Percentiles rank a stretch among this genome's conserved stretches.
Evolutionary conservation across 2,888 invertebrate genomes (phyloP).

Genomic region (Eilema caniola): DNA sequence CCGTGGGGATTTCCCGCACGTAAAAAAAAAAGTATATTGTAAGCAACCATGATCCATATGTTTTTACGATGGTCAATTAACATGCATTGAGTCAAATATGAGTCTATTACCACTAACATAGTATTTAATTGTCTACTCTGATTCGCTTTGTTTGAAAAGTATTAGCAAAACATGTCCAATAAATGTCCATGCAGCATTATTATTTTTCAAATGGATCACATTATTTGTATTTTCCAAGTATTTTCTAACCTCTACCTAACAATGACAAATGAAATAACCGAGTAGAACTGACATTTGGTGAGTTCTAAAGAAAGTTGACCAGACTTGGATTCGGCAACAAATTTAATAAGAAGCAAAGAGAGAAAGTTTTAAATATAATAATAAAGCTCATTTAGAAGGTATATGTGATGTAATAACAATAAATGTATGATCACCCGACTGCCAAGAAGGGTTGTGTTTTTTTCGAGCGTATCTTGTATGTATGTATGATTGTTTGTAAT

Average conservation of each 20-base stretch:
- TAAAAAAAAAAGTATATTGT: no score
- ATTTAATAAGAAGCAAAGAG: neutral
- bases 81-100: neutral
- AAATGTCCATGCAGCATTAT: neutral
- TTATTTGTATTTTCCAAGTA: neutral
- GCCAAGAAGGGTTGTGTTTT: no score
- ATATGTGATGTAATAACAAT: constrained; percentile 1
- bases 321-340: constrained; percentile 4
- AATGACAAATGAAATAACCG: neutral
- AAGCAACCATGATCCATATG: neutral
- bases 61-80: neutral
- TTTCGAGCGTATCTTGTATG: no score
- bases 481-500: no score
- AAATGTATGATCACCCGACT: neutral
- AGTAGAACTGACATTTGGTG: neutral
- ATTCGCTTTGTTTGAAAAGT: neutral
- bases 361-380: constrained; percentile 1
- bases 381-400: constrained; percentile 2
- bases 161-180: neutral
- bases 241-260: neutral
- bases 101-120: neutral
- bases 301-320: constrained; percentile 1
- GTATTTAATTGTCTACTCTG: neutral
- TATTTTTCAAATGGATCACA: neutral
- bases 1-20: no score